Percentiles rank a stretch among this genome's conserved stretches.
phyloP scores from a whole-genome alignment of 2,888 invertebrate genomes.

The Temnothorax rugatulus region DNA sequence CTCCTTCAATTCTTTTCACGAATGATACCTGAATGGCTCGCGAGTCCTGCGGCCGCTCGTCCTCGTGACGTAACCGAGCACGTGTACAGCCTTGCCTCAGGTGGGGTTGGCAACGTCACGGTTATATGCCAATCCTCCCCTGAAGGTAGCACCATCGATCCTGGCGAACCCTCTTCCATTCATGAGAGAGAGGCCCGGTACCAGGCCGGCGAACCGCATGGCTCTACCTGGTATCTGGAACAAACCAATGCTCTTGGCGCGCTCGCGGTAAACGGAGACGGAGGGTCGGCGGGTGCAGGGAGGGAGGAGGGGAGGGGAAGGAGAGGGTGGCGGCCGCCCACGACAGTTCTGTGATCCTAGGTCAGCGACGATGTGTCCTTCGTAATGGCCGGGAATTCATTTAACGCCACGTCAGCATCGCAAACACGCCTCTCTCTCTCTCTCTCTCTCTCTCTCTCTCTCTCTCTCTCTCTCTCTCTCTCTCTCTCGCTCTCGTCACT shows the following conservation, averaged over 20 bases:
- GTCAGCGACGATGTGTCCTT: slow-evolving; percentile 71
- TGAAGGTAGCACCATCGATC: slow-evolving; percentile 81
- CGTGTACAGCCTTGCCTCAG: slow-evolving; percentile 78
- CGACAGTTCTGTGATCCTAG: slow-evolving; percentile 69
- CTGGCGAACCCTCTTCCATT: slow-evolving; percentile 80
- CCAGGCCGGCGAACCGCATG: slow-evolving; percentile 78
- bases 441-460: too few relatives aligned
- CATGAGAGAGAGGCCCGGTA: slow-evolving; percentile 80
- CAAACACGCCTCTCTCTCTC: background rate
- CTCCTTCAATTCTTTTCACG: background rate
- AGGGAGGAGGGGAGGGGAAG: background rate
- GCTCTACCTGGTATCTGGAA: slow-evolving; percentile 81
- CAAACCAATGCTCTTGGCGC: slow-evolving; percentile 71
- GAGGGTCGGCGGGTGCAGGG: background rate
- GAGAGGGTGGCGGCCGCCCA: slow-evolving; percentile 2
- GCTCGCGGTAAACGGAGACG: slow-evolving; percentile 50
- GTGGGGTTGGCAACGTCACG: slow-evolving; percentile 80
- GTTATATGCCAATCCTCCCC: slow-evolving; percentile 74
- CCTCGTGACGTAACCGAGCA: slow-evolving; percentile 83
- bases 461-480: background rate
- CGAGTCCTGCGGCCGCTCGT: slow-evolving; percentile 65
- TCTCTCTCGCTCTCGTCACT: background rate
- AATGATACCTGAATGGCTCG: slow-evolving; percentile 72
- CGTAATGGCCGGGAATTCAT: slow-evolving; percentile 27
- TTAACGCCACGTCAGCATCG: slow-evolving; percentile 19